Conservation (phyloP, 2,797 vertebrate genomes). For the Cynodonichthys magdalenae region DNA sequence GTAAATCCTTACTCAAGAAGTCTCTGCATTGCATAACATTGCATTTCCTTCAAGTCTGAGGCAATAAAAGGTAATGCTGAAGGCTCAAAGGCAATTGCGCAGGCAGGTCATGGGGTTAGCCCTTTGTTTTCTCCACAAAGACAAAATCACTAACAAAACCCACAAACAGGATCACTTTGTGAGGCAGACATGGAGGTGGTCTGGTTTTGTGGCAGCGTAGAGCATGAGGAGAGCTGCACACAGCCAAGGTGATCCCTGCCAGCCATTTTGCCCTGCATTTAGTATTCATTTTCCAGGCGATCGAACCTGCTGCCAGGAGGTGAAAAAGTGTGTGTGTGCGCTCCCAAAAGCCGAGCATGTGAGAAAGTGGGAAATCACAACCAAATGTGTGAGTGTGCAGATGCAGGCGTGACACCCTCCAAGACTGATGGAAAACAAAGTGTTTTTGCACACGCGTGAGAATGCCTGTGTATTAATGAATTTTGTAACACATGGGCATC, state of each 20-base stretch:
- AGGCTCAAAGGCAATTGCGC: conserved; percentile 51
- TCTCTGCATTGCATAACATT: conserved; percentile 5
- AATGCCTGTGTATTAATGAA: conserved; percentile 40
- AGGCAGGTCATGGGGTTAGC: conserved; percentile 42
- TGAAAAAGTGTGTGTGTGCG: conserved; percentile 21
- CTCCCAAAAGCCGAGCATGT: conserved; percentile 30
- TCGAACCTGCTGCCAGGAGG: conserved; percentile 70
- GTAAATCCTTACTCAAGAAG: not conserved
- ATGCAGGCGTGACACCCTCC: conserved; percentile 39
- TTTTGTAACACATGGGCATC: conserved; percentile 47
- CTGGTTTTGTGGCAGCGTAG: conserved; percentile 56
- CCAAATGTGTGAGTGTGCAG: conserved; percentile 34
- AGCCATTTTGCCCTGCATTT: conserved; percentile 76
- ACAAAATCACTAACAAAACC: conserved; percentile 47
- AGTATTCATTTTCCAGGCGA: conserved; percentile 77
- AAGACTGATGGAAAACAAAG: conserved; percentile 38
- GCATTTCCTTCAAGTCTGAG: conserved; percentile 34
- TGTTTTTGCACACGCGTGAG: conserved; percentile 20
- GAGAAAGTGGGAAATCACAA: conserved; percentile 29
- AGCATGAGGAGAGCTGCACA: conserved; percentile 38
- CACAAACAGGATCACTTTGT: conserved; percentile 32
- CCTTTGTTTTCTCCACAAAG: conserved; percentile 22
- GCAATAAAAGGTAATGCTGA: conserved; percentile 28
- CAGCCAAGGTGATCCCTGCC: conserved; percentile 74
- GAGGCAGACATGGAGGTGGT: conserved; percentile 47